phyloP scores from a whole-genome alignment of 1,140 invertebrate species.

The Caenorhabditis tropicalis region DNA sequence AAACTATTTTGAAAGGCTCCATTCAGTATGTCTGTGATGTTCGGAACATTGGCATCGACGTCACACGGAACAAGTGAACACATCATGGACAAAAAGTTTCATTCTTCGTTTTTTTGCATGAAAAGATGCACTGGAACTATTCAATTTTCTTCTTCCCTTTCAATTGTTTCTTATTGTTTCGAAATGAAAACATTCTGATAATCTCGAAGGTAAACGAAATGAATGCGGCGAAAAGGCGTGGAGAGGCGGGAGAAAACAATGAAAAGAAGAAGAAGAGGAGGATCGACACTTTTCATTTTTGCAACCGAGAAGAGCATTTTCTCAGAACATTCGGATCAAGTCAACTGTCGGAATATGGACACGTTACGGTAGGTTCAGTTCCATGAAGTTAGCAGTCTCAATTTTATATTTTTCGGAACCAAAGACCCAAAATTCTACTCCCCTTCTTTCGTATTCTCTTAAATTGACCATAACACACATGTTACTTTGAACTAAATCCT shows the following conservation, averaged over 20 bases:
- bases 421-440: no score
- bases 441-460: no score
- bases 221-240: neutral
- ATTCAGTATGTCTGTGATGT: no score
- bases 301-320: neutral
- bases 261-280: neutral
- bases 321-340: neutral
- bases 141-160: neutral
- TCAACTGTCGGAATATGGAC: neutral
- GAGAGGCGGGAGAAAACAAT: neutral
- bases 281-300: neutral
- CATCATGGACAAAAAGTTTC: neutral
- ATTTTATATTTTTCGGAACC: neutral
- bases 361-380: neutral
- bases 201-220: constrained; percentile 34
- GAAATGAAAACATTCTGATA: constrained; percentile 10
- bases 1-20: no score
- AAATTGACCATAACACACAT: no score
- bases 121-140: neutral
- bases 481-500: no score
- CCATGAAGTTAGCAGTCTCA: neutral
- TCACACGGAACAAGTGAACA: constrained; percentile 2
- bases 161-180: constrained; percentile 6
- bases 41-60: no score
- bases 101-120: neutral